Evolutionary conservation across 35 echinoderm and acorn worm species (phyloP).

Genomic region (Patiria miniata): DNA sequence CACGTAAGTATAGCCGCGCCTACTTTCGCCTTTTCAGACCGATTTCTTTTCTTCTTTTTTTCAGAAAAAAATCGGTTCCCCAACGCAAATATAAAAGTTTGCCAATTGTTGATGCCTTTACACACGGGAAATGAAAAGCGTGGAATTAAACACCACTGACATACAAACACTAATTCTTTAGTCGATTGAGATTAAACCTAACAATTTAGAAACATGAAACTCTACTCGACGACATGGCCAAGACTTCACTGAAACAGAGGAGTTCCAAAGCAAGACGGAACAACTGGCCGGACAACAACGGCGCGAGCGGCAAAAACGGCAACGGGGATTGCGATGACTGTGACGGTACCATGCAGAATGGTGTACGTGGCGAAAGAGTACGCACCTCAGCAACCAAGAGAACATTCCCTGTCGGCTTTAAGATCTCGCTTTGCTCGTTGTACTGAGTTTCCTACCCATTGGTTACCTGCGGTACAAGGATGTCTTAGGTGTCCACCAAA

Average conservation of each 20-base stretch:
- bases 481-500: conserved; percentile 54
- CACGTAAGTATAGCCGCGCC: too few relatives aligned
- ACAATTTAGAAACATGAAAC: too few relatives aligned
- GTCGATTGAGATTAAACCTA: too few relatives aligned
- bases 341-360: not conserved
- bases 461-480: conserved; percentile 50
- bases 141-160: too few relatives aligned
- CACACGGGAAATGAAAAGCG: too few relatives aligned
- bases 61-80: too few relatives aligned
- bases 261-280: not conserved
- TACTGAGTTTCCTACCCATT: conserved; percentile 37
- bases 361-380: not conserved
- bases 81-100: too few relatives aligned
- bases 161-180: too few relatives aligned
- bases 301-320: not conserved
- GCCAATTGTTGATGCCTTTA: too few relatives aligned
- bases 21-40: too few relatives aligned
- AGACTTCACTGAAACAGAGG: not conserved
- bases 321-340: not conserved
- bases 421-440: not conserved
- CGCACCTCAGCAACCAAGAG: not conserved
- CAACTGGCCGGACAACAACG: not conserved
- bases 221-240: not conserved
- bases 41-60: too few relatives aligned
- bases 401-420: not conserved